A percentile compares a stretch with the other conserved stretches of the same genome.
phyloP scores from a whole-genome alignment of 53 echinoderm and acorn worm genomes.

The Henricia sp. region DNA sequence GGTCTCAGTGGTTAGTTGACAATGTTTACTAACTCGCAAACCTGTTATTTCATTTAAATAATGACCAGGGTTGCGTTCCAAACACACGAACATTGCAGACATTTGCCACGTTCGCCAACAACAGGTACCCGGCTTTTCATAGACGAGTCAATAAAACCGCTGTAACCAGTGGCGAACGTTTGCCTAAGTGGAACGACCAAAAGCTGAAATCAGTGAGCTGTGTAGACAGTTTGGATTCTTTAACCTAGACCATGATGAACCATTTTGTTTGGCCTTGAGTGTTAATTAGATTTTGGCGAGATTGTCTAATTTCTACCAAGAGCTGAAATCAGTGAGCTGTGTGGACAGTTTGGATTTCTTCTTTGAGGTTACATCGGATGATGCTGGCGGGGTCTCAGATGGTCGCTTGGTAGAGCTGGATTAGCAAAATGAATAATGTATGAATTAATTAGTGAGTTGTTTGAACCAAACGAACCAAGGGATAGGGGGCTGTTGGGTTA shows the following conservation, averaged over 20 bases:
- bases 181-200: too few relatives aligned
- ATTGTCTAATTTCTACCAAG: conserved; percentile 63
- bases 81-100: too few relatives aligned
- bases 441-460: background rate
- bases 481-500: background rate
- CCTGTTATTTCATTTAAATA: too few relatives aligned
- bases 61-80: too few relatives aligned
- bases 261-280: background rate
- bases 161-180: too few relatives aligned
- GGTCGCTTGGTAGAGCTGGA: conserved; percentile 55
- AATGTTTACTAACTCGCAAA: too few relatives aligned
- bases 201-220: conserved; percentile 78
- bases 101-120: too few relatives aligned
- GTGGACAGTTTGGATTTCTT: conserved; percentile 81
- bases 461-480: background rate
- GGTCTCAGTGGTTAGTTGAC: too few relatives aligned
- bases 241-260: conserved; percentile 47
- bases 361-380: conserved; percentile 41
- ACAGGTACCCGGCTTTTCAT: too few relatives aligned
- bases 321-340: conserved; percentile 76
- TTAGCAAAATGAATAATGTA: background rate
- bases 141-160: too few relatives aligned
- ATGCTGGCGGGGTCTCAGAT: background rate
- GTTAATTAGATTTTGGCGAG: too few relatives aligned
- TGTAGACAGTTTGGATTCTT: conserved; percentile 76